phyloP scores from a whole-genome alignment of 1,140 invertebrate genomes.

The Whitmania pigra region DNA sequence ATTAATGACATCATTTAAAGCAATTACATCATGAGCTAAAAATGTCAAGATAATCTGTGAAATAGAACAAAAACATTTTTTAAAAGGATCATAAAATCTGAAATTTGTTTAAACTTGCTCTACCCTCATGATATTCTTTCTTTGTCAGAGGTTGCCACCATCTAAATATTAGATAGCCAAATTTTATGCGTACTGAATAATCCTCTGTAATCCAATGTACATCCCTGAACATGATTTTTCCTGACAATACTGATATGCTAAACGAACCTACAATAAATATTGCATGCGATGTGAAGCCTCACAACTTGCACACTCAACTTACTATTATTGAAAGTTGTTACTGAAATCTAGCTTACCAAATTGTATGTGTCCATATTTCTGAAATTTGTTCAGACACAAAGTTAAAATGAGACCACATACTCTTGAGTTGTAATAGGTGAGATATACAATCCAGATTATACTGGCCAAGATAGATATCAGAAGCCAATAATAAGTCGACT shows the following conservation, averaged over 20 bases:
- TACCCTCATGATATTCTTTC: constrained; percentile 85
- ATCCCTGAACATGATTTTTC: constrained; percentile 97
- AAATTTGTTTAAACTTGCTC: constrained; percentile 9
- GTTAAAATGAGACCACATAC: constrained; percentile 78
- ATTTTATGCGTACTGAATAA: constrained; percentile 79
- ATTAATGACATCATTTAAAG: constrained; percentile 1
- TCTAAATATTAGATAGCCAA: constrained; percentile 90
- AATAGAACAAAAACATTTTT: no score
- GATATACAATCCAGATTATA: constrained; percentile 79
- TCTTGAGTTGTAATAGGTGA: constrained; percentile 86
- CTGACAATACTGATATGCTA: constrained; percentile 80
- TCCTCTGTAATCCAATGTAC: constrained; percentile 87
- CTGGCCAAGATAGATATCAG: constrained; percentile 65
- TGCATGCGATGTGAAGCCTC: background rate
- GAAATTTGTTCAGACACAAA: constrained; percentile 72
- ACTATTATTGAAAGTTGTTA: background rate
- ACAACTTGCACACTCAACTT: background rate
- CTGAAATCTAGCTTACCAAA: constrained; percentile 53
- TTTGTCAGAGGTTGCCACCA: constrained; percentile 89
- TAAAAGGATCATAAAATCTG: no score
- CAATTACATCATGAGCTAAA: background rate
- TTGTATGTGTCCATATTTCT: constrained; percentile 69
- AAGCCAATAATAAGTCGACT: constrained; percentile 47
- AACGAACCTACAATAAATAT: constrained; percentile 58
- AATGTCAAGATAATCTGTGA: background rate